Evolutionary conservation across 2,113 vertebrate genomes (phyloP).

Genomic region (Pseudois nayaur): DNA sequence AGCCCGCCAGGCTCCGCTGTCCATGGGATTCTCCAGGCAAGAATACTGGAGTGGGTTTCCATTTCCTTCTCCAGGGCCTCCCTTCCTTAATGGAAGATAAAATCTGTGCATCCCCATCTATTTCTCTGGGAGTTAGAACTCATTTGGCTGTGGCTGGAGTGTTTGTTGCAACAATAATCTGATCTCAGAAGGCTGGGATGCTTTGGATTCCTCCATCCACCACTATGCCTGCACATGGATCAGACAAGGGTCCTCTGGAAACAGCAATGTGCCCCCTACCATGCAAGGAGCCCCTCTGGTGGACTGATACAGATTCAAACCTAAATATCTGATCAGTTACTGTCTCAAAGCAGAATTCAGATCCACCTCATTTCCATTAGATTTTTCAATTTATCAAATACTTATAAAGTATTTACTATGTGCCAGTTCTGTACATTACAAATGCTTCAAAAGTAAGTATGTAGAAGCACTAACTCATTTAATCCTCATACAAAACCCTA

Average conservation of each 20-base stretch:
- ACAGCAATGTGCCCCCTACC: neutral
- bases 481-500: neutral
- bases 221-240: constrained; percentile 83
- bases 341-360: neutral
- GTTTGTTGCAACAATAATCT: constrained; percentile 86
- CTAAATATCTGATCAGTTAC: neutral
- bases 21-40: neutral
- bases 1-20: neutral
- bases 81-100: neutral
- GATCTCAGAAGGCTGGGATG: constrained; percentile 81
- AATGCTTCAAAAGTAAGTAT: neutral
- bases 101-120: constrained; percentile 41
- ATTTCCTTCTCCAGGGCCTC: neutral
- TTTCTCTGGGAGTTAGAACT: constrained; percentile 85
- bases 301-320: neutral
- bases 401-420: neutral
- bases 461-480: neutral
- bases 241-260: constrained; percentile 65
- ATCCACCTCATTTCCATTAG: neutral
- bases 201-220: constrained; percentile 82
- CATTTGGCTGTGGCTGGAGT: constrained; percentile 88
- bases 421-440: neutral
- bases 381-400: neutral
- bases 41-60: neutral
- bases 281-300: neutral